Conservation (phyloP, 1,140 invertebrate species). For the Drosophila grimshawi region DNA sequence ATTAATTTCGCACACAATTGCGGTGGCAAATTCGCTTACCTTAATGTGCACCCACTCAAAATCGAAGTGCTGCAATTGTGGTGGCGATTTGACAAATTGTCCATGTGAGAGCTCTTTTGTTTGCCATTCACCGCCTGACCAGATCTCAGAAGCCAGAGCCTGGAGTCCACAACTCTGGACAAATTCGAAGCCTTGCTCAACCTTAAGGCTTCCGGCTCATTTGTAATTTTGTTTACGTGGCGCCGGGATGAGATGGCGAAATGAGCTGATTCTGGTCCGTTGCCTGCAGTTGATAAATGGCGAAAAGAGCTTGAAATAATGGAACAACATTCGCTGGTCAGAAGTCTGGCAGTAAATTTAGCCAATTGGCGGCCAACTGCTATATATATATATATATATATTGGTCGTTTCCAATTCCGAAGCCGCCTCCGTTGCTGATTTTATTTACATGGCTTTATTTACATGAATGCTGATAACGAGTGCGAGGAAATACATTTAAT, state of each 20-base stretch:
- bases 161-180: background rate
- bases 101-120: conserved; percentile 68
- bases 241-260: background rate
- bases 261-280: conserved; percentile 9
- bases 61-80: conserved; percentile 74
- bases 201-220: conserved; percentile 48
- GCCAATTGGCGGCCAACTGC: conserved; percentile 38
- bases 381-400: conserved; percentile 14
- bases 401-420: background rate
- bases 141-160: too few species aligned
- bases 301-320: conserved; percentile 75
- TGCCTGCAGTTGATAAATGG: conserved; percentile 79
- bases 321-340: conserved; percentile 71
- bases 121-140: conserved; percentile 24
- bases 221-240: conserved; percentile 62
- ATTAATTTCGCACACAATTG: conserved; percentile 70
- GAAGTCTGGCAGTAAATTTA: conserved; percentile 47
- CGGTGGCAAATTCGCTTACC: conserved; percentile 43
- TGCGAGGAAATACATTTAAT: conserved; percentile 70
- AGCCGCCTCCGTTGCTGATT: conserved; percentile 1
- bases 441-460: conserved; percentile 36
- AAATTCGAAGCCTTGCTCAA: background rate
- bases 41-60: conserved; percentile 30
- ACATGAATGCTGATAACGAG: conserved; percentile 30
- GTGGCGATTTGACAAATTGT: conserved; percentile 82